These are phyloP conservation scores for Pristionchus fissidentatus DNA, from an alignment of 2,888 invertebrate species.

Conservation along the genomic window DNA sequence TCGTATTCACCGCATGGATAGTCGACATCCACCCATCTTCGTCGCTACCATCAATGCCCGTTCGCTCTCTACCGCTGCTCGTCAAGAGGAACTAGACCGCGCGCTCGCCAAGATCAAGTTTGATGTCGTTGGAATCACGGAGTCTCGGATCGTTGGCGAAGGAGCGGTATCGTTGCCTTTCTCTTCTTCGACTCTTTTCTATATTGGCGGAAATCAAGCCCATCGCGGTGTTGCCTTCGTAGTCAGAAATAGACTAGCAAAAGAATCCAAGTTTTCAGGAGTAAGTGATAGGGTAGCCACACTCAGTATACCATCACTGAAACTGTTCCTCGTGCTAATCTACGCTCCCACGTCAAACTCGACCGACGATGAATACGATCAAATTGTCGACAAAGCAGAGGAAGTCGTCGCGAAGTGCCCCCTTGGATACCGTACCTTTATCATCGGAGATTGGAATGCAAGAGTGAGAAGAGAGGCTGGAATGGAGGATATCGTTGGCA, in stretches of 20 bases:
- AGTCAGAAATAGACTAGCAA: neutral
- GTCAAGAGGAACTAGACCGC: constrained; percentile 22
- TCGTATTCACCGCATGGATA: neutral
- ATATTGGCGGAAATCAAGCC: neutral
- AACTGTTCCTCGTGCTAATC: too few relatives aligned
- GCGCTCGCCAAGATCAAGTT: neutral
- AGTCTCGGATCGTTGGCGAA: neutral
- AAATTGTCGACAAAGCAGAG: neutral
- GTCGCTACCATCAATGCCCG: constrained; percentile 20
- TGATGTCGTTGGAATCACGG: constrained; percentile 3
- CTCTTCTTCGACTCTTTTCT: neutral
- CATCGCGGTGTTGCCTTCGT: constrained; percentile 35
- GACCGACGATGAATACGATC: neutral
- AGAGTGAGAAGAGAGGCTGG: neutral
- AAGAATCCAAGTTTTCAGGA: neutral
- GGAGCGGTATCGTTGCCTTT: constrained; percentile 9
- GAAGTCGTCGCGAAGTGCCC: neutral
- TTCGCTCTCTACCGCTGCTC: neutral
- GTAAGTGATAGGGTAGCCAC: neutral
- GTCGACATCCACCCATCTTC: neutral
- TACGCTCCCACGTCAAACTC: neutral
- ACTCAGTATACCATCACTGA: neutral
- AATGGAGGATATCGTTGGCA: neutral
- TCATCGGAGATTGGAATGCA: constrained; percentile 7
- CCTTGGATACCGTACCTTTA: neutral